Evolutionary conservation across 2,797 vertebrate genomes (phyloP), one percentile per base, ranked within the genome.

Genomic region (Gobionotothen gibberifrons): DNA sequence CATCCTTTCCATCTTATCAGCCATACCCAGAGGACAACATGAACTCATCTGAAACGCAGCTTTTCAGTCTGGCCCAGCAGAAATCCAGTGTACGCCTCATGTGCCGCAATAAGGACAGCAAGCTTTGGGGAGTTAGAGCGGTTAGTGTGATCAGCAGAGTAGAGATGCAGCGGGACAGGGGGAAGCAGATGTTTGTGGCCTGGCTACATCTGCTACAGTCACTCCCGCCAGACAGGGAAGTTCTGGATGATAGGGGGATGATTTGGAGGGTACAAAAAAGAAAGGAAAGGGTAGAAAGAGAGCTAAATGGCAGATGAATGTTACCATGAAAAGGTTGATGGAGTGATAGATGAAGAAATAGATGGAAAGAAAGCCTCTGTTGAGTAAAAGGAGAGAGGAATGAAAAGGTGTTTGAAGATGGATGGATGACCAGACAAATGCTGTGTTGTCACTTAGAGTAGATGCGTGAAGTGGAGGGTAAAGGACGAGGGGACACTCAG

Each of bases 181-280:
- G 76, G 85, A 85, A 92, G 84, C 94, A 94, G 93, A 94, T 94
- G 93, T 94, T 92, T 81, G 82, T 63, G 76, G 84, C 74, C 89
- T 59, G 78, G 60, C 79, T 76, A 82, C 92, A 94, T 93, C 93
- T 94, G 91, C 89, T 81, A 76, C 85, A 79, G 83, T 86, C 69
- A 75, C 64, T 83, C 47, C 84, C 72, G 88, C 88, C 87, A 90
- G 81, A 88, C 78, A 84, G 78, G 72, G 49, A 29, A 49, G 79
- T 46, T 60, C 17, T 56, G 79, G 72, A 80, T 72, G 74, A 81
- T 74, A 58, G 53, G 26, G 60, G 32, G 58, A 13, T 5, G 64
- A 46, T 17, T 15, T 39, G 19, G 68, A 55, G 49, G 52, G 48
- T 9, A 53, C n/a, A 57, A 64, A 49, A 42, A 42, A 46, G 3